phyloP scores from a whole-genome alignment of 2,888 invertebrate genomes.

The Erannis defoliaria region DNA sequence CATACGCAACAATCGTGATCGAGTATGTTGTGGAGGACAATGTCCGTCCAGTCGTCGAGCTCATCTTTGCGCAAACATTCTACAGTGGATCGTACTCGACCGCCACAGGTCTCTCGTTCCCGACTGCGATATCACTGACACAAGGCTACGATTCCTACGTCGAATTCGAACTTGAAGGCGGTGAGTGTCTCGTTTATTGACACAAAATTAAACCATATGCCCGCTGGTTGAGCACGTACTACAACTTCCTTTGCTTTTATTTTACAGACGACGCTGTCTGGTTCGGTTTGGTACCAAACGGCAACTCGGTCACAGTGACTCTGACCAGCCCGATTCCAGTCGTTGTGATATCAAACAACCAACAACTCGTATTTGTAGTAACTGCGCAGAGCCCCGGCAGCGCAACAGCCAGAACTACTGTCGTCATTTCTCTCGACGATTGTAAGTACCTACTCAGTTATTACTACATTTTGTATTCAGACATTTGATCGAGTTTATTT shows the following conservation, averaged over 20 bases:
- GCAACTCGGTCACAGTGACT: conserved; percentile 40
- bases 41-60: conserved; percentile 13
- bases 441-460: conserved; percentile 33
- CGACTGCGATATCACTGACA: conserved; percentile 39
- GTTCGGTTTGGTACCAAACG: conserved; percentile 34
- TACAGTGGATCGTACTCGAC: conserved; percentile 49
- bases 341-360: conserved; percentile 49
- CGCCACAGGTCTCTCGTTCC: conserved; percentile 38
- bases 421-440: conserved; percentile 45
- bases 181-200: conserved; percentile 32
- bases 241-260: not conserved
- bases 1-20: conserved; percentile 50
- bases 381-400: conserved; percentile 47
- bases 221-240: not conserved
- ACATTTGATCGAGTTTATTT: not conserved
- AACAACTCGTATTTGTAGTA: conserved; percentile 50
- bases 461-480: no score
- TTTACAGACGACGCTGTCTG: conserved; percentile 28
- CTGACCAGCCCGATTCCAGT: conserved; percentile 45
- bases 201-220: not conserved
- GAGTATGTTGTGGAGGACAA: conserved; percentile 34
- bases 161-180: conserved; percentile 50
- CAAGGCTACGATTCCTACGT: conserved; percentile 49
- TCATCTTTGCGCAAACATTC: conserved; percentile 39
- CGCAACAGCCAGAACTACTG: conserved; percentile 43